phyloP scores from a whole-genome alignment of 2,797 vertebrate species.

The Sebastes hopkinsi region DNA sequence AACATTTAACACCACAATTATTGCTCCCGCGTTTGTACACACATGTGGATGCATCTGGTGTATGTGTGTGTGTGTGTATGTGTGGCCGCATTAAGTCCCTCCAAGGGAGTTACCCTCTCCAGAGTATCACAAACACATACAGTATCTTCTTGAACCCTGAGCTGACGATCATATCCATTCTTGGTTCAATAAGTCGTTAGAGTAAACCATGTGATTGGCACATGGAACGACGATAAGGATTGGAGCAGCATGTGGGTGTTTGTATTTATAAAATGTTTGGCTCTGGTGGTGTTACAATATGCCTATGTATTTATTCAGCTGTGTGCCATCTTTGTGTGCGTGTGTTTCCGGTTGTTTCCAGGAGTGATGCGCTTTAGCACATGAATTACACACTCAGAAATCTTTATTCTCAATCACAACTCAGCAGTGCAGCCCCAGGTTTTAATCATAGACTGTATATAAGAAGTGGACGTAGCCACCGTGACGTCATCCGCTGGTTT shows the following conservation, averaged over 20 bases:
- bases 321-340: not conserved
- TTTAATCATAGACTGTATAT: conserved; percentile 42
- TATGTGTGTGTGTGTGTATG: not conserved
- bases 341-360: conserved; percentile 13
- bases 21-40: not conserved
- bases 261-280: conserved; percentile 13
- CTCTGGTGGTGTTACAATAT: not conserved
- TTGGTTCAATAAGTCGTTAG: not conserved
- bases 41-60: not conserved
- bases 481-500: not conserved
- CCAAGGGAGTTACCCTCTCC: no score
- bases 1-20: conserved; percentile 1
- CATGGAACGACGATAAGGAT: not conserved
- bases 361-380: conserved; percentile 15
- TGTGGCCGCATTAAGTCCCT: no score
- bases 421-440: conserved; percentile 18
- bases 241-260: conserved; percentile 4
- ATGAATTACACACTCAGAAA: conserved; percentile 30
- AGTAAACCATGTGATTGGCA: conserved; percentile 9
- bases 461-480: not conserved
- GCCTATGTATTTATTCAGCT: conserved; percentile 10
- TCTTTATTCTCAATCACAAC: conserved; percentile 52
- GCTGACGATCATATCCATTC: not conserved
- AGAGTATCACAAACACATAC: no score
- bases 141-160: not conserved